A percentile compares a stretch with the other conserved stretches of the same genome.
These are phyloP conservation scores for Tympanuchus pallidicinctus DNA, from an alignment of 2,113 vertebrate genomes.

Conservation along the genomic window DNA sequence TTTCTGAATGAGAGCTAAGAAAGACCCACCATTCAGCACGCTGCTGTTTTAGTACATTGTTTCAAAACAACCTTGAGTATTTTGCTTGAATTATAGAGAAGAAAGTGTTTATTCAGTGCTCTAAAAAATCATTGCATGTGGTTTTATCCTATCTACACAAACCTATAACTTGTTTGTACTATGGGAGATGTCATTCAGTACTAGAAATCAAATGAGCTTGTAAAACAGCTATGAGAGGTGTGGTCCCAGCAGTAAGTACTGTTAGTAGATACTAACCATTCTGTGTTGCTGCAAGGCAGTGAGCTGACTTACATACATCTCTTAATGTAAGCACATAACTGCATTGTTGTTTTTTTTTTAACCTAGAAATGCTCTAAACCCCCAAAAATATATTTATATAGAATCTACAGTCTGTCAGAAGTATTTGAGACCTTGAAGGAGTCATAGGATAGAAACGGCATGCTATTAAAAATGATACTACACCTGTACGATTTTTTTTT, in stretches of 20 bases:
- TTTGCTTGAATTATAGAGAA: background rate
- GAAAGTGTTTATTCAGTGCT: background rate
- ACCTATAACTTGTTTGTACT: background rate
- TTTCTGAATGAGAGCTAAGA: background rate
- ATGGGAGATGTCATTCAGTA: background rate
- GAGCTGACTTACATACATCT: background rate
- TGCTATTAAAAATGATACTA: background rate
- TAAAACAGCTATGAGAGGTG: accelerated
- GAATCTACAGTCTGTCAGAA: background rate
- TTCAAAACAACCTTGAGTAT: background rate
- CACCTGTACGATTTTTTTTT: background rate
- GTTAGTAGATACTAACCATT: background rate
- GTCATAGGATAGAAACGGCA: background rate
- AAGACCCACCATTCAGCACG: background rate
- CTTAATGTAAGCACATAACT: background rate
- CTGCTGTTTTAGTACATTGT: background rate
- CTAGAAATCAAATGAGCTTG: background rate
- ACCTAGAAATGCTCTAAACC: background rate
- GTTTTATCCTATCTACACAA: background rate
- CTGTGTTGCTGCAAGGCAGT: background rate
- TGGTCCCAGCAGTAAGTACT: background rate
- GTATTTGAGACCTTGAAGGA: background rate
- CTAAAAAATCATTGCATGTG: background rate
- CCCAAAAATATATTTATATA: background rate
- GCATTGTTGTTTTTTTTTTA: background rate